Conservation (phyloP, 2,113 vertebrate genomes). For the Ailurus styani region DNA sequence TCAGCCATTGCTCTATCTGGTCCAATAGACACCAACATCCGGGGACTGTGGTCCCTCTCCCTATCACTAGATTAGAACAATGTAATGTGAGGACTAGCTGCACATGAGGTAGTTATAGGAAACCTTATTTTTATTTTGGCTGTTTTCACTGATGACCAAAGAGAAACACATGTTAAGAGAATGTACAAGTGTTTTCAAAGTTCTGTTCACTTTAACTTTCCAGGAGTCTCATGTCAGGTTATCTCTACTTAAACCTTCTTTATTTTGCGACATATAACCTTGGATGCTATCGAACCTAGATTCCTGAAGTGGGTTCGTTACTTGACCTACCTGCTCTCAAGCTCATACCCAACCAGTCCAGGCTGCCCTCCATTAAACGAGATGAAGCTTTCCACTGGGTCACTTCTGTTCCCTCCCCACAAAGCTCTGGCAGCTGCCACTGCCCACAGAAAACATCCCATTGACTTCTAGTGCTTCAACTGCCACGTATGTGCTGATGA, state of each 20-base stretch:
- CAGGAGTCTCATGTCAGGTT: background rate
- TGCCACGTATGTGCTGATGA: slow-evolving; percentile 23
- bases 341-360: background rate
- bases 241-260: background rate
- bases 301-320: background rate
- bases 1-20: background rate
- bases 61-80: background rate
- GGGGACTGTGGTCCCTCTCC: accelerated
- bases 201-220: background rate
- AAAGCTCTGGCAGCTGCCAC: background rate
- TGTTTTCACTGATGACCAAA: background rate
- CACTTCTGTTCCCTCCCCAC: background rate
- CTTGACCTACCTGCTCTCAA: background rate
- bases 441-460: background rate
- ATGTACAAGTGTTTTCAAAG: background rate
- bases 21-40: background rate
- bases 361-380: background rate
- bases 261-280: background rate
- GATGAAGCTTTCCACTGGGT: background rate
- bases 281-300: background rate
- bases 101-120: background rate
- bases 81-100: accelerated
- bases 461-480: background rate
- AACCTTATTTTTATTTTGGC: background rate
- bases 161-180: background rate